A percentile compares a stretch with the other conserved stretches of the same genome.
Conservation (phyloP, 2,797 vertebrate genomes). For the Poecilia picta region DNA sequence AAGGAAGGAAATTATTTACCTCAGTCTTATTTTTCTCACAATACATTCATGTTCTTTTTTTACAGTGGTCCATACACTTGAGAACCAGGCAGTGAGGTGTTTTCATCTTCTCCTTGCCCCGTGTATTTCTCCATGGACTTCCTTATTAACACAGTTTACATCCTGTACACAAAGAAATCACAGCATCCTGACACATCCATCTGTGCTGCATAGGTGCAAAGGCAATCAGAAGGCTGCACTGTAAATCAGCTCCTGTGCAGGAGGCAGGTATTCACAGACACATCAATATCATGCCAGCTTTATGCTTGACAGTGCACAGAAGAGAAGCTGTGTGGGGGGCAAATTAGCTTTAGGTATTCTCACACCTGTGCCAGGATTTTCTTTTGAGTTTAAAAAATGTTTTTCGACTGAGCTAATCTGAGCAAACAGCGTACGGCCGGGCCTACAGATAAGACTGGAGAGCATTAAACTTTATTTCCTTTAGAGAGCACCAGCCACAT, state of each 20-base stretch:
- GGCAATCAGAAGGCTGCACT: conserved; percentile 7
- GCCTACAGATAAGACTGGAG: neutral
- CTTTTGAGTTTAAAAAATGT: conserved; percentile 14
- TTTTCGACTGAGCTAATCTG: conserved; percentile 9
- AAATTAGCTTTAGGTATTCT: neutral
- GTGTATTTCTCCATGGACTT: neutral
- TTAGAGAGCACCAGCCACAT: neutral
- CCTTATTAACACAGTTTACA: conserved; percentile 5
- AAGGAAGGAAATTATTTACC: neutral
- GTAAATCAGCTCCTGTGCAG: conserved; percentile 18
- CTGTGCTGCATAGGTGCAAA: conserved; percentile 4
- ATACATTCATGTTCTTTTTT: neutral
- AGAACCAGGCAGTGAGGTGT: neutral
- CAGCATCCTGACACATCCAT: conserved; percentile 15
- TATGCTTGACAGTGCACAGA: conserved; percentile 6
- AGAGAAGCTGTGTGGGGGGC: neutral
- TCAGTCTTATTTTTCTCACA: neutral
- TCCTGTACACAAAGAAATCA: conserved; percentile 13
- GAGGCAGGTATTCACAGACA: conserved; percentile 7
- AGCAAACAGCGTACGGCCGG: neutral
- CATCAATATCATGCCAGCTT: neutral
- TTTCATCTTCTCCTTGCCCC: neutral
- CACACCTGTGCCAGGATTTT: neutral
- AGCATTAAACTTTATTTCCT: neutral
- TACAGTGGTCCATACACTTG: neutral